Percentiles rank a stretch among this genome's conserved stretches.
phyloP scores from a whole-genome alignment of 2,888 invertebrate species.

The Drosophila longiperda region DNA sequence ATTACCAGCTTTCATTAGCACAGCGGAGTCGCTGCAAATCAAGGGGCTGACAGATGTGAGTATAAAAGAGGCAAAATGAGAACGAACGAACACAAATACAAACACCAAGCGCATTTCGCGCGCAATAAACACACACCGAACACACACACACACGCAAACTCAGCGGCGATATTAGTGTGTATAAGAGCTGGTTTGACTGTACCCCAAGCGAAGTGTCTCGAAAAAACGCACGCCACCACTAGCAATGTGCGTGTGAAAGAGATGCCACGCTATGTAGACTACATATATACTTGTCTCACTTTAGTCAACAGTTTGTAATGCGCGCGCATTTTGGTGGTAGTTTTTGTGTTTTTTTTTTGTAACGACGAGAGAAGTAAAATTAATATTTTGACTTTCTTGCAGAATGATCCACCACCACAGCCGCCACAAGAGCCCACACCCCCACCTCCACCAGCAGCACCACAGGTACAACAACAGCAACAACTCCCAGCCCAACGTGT shows the following conservation, averaged over 20 bases:
- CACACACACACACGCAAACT: slow-evolving; percentile 13
- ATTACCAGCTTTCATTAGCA: slow-evolving; percentile 89
- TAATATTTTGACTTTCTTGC: slow-evolving; percentile 51
- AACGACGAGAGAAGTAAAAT: neutral
- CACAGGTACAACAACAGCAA: slow-evolving; percentile 83
- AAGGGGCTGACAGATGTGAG: slow-evolving; percentile 89
- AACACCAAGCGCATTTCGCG: slow-evolving; percentile 47
- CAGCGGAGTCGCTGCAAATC: slow-evolving; percentile 90
- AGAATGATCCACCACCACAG: slow-evolving; percentile 89
- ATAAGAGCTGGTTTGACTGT: slow-evolving; percentile 73
- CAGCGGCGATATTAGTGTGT: slow-evolving; percentile 41
- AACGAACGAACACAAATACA: slow-evolving; percentile 36
- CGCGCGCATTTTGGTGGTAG: slow-evolving; percentile 60
- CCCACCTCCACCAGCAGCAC: slow-evolving; percentile 85
- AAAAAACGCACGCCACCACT: slow-evolving; percentile 21
- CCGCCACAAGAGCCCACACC: slow-evolving; percentile 88
- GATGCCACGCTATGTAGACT: slow-evolving; percentile 13
- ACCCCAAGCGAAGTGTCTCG: slow-evolving; percentile 69
- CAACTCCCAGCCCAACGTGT: slow-evolving; percentile 82
- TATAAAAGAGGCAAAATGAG: slow-evolving; percentile 74
- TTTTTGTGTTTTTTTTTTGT: slow-evolving; percentile 56
- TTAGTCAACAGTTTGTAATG: neutral
- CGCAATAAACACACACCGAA: slow-evolving; percentile 36
- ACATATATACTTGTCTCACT: slow-evolving; percentile 44
- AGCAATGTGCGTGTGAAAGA: slow-evolving; percentile 24